Conservation (phyloP, 1,140 invertebrate species). For the Watersipora subatra region DNA sequence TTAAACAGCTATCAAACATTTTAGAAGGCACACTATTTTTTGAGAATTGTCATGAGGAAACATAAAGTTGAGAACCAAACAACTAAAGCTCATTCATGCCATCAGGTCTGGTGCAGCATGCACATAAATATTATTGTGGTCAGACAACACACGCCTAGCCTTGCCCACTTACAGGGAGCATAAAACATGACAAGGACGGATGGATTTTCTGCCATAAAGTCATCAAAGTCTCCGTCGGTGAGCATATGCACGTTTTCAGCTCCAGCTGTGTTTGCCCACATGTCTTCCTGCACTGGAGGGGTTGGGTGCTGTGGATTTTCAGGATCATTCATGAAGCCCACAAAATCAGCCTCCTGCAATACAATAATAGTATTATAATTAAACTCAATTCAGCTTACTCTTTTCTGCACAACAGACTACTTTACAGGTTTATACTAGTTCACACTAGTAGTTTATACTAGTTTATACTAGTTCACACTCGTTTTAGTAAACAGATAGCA, state of each 20-base stretch:
- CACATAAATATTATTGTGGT: no score
- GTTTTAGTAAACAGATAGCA: no score
- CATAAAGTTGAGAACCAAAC: no score
- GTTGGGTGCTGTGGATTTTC: slow-evolving; percentile 35
- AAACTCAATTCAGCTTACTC: slow-evolving; percentile 7
- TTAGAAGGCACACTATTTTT: no score
- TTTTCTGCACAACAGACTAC: no score
- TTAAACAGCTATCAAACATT: no score
- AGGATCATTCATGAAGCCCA: slow-evolving; percentile 53
- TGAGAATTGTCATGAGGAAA: no score
- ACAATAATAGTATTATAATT: background rate
- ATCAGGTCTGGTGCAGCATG: no score
- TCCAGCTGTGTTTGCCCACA: slow-evolving; percentile 41
- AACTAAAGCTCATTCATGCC: no score
- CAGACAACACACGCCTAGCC: slow-evolving; percentile 19
- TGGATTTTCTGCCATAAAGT: slow-evolving; percentile 28
- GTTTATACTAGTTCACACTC: no score
- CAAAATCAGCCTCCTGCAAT: slow-evolving; percentile 50
- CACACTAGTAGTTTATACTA: no score
- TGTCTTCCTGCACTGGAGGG: slow-evolving; percentile 31
- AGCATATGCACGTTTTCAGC: slow-evolving; percentile 43
- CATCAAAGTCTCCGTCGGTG: slow-evolving; percentile 44
- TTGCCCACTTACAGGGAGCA: slow-evolving; percentile 32
- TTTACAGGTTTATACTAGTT: no score
- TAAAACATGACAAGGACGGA: slow-evolving; percentile 39